Evolutionary conservation across 2,797 vertebrate species (phyloP), one percentile per base, ranked within the genome.

Genomic region (Varecia variegata): DNA sequence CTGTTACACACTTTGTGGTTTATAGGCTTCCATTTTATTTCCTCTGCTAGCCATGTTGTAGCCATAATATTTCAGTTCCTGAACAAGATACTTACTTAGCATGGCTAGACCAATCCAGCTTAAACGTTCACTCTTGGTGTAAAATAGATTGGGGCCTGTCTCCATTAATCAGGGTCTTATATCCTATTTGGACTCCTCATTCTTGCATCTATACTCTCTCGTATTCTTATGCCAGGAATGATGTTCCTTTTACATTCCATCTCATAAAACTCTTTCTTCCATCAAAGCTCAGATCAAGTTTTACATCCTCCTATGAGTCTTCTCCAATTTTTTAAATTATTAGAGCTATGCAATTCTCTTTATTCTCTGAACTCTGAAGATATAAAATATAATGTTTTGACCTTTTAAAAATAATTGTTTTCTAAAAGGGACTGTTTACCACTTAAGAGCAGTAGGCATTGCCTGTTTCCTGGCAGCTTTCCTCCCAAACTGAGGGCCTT

Each of bases 1-100:
- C 38, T 88, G 60, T 52, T 80, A 47, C 18, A 86, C 45, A 40
- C 45, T 80, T 77, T 45, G 30, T 35, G 62, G 50, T 96, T 97
- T 97, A 96, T 76, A 79, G 83, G 93, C 74, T 87, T 94, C 65
- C 84, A n/a, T 97, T 94, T 97, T 86, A 96, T 97, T 97, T 97
- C 94, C 86, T 96, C 90, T 60, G 58, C 74, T 71, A 73, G 79
- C 73, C 77, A 45, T 38, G 60, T 80, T 77, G 47, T 62, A 73
- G 76, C 58, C 70, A 23, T 90, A 93, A 83, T 89, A 80, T 95
- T 96, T 96, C 60, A 87, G 88, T 38, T 90, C 47, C 40, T 58
- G 79, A 92, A 65, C 67, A 87, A 77, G 71, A 76, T 77, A 62
- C 65, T 93, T 91, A 97, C 65, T 93, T 91, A 97, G 62, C 47